Evolutionary conservation across 2,888 invertebrate species (phyloP).

Genomic region (Sepiola atlantica): DNA sequence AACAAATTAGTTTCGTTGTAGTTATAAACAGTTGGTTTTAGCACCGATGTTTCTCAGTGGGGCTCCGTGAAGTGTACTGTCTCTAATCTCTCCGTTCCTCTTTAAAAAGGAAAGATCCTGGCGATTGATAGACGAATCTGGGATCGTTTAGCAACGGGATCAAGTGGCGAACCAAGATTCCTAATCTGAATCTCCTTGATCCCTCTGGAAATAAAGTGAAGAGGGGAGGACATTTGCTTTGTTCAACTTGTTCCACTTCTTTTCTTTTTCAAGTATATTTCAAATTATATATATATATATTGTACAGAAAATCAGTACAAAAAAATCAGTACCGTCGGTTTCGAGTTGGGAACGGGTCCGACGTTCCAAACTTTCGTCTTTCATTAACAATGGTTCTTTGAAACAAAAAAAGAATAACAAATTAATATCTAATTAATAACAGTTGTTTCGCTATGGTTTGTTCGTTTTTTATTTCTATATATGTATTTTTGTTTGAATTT

Average conservation of each 20-base stretch:
- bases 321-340: too few species aligned
- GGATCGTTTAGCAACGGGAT: conserved; percentile 1
- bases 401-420: too few species aligned
- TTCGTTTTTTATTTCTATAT: too few species aligned
- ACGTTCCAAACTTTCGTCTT: too few species aligned
- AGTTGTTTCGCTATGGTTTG: too few species aligned
- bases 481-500: too few species aligned
- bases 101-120: conserved; percentile 11
- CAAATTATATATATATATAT: neutral
- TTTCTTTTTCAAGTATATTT: neutral
- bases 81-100: neutral
- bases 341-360: too few species aligned
- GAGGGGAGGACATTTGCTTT: neutral
- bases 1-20: neutral
- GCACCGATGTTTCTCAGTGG: neutral
- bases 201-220: neutral
- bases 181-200: conserved; percentile 21
- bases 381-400: too few species aligned
- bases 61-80: neutral
- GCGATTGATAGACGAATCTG: neutral
- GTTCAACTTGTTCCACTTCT: neutral
- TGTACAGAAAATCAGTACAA: too few species aligned
- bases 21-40: neutral
- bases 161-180: conserved; percentile 11
- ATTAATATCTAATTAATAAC: too few species aligned